Conservation (phyloP, 2,113 vertebrate genomes). For the Cyprinodon tularosa region DNA sequence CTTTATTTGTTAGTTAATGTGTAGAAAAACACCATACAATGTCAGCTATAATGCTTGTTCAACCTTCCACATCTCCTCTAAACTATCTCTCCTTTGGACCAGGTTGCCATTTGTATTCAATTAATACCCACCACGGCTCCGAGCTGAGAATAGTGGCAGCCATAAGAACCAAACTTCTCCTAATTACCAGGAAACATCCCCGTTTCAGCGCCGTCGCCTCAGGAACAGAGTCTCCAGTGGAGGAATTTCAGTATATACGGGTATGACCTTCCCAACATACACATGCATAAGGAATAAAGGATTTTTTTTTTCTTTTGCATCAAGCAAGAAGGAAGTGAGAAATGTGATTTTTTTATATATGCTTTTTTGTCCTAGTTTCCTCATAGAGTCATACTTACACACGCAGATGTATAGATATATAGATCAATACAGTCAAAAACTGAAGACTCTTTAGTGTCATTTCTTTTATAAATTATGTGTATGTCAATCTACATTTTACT, state of each 20-base stretch:
- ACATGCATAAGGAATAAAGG: not conserved
- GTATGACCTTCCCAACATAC: constrained; percentile 61
- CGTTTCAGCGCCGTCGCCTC: constrained; percentile 67
- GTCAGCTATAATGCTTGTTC: constrained; percentile 9
- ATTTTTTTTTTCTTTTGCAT: not conserved
- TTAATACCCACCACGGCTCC: constrained; percentile 94
- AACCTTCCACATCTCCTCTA: constrained; percentile 5
- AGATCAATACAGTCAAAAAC: no score
- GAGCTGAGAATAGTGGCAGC: constrained; percentile 92
- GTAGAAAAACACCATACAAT: not conserved
- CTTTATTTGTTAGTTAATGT: not conserved
- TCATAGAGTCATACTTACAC: no score
- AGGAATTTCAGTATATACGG: constrained; percentile 99
- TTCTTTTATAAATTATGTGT: no score
- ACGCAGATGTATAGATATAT: no score
- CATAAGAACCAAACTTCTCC: constrained; percentile 96
- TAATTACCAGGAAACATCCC: constrained; percentile 90
- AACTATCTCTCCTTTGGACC: constrained; percentile 37
- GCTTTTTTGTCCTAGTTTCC: no score
- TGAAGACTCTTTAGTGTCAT: no score
- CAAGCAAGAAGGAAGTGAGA: not conserved
- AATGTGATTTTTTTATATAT: not conserved
- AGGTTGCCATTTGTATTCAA: constrained; percentile 97
- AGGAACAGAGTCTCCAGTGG: constrained; percentile 86
- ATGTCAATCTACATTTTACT: no score